These are phyloP conservation scores for Cylas formicarius DNA, from an alignment of 1,140 invertebrate species.

Conservation along the genomic window DNA sequence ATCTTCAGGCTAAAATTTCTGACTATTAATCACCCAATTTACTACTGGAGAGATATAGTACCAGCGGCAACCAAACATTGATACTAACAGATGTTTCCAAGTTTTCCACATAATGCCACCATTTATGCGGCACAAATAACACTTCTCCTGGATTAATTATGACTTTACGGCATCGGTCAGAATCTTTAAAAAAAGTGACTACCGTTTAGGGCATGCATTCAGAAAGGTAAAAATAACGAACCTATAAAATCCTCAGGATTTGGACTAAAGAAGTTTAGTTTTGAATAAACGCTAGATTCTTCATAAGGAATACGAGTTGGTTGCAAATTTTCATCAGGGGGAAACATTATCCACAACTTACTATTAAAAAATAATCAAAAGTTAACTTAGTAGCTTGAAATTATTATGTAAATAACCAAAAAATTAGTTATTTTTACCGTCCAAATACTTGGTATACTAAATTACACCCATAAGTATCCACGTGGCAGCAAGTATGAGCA, in stretches of 20 bases:
- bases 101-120: constrained; percentile 96
- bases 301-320: constrained; percentile 90
- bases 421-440: constrained; percentile 49
- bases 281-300: constrained; percentile 92
- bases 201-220: neutral
- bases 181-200: constrained; percentile 30
- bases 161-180: constrained; percentile 51
- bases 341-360: constrained; percentile 91
- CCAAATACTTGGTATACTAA: constrained; percentile 84
- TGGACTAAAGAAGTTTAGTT: constrained; percentile 69
- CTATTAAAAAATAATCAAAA: constrained; percentile 43
- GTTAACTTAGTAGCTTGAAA: neutral
- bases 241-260: constrained; percentile 28
- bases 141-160: constrained; percentile 76
- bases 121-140: constrained; percentile 78
- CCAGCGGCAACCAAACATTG: constrained; percentile 81
- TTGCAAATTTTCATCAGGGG: constrained; percentile 65
- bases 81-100: constrained; percentile 67
- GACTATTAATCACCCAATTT: constrained; percentile 1
- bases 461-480: constrained; percentile 91
- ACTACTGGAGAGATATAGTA: constrained; percentile 35
- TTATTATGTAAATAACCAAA: neutral
- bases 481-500: constrained; percentile 88
- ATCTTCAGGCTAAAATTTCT: constrained; percentile 29
- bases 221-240: neutral